Conservation (phyloP, 2,797 vertebrate genomes). For the Peromyscus eremicus region DNA sequence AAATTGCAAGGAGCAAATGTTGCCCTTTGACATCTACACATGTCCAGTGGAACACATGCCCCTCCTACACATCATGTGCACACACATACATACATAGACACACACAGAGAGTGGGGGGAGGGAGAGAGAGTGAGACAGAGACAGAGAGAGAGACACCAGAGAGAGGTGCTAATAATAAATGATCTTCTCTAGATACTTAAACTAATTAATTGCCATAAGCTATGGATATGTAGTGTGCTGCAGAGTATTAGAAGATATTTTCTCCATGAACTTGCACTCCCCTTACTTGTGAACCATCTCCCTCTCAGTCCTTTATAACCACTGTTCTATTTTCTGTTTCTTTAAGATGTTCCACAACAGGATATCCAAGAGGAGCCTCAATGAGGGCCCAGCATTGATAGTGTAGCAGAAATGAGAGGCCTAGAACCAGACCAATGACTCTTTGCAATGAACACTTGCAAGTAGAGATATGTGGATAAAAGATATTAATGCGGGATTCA, state of each 20-base stretch:
- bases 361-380: background rate
- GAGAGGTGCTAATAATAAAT: background rate
- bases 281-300: background rate
- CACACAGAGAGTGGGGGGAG: background rate
- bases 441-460: background rate
- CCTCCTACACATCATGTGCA: too few species aligned
- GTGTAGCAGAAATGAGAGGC: background rate
- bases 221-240: too few species aligned
- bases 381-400: background rate
- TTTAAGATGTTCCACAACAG: background rate
- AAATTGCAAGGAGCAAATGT: background rate
- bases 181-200: background rate
- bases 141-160: too few species aligned
- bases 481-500: background rate
- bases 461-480: background rate
- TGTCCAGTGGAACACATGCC: too few species aligned
- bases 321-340: background rate
- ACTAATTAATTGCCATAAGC: background rate
- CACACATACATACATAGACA: background rate
- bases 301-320: background rate
- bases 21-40: background rate
- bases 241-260: background rate
- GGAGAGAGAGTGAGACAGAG: too few species aligned
- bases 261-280: background rate
- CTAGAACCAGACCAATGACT: background rate